A percentile compares a stretch with the other conserved stretches of the same genome.
These are phyloP conservation scores for Vombatus ursinus DNA, from an alignment of 2,113 vertebrate genomes.

Conservation along the genomic window DNA sequence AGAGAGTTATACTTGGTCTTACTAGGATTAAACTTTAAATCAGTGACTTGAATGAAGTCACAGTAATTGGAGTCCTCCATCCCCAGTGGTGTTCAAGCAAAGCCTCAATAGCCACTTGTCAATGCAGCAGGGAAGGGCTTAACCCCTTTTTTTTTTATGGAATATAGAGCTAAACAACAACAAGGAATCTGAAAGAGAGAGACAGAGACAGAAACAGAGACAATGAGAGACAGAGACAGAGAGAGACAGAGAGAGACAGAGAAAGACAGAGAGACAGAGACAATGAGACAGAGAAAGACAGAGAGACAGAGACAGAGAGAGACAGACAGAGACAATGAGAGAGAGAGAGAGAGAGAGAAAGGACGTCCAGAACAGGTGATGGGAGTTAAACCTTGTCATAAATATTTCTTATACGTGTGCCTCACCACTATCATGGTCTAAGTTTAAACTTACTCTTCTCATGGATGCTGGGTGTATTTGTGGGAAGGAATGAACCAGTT, in stretches of 20 bases:
- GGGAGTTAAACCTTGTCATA: too few species aligned
- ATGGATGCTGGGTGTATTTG: background rate
- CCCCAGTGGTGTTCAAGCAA: background rate
- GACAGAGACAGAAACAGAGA: too few species aligned
- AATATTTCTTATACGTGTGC: background rate
- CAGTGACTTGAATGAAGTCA: background rate
- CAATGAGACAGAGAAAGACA: too few species aligned
- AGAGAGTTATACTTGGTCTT: background rate
- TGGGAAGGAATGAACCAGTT: background rate
- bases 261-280: too few species aligned
- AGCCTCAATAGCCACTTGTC: background rate
- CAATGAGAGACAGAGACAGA: too few species aligned
- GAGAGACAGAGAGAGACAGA: too few species aligned
- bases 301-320: too few species aligned
- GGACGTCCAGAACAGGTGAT: background rate
- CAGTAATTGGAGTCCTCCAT: background rate
- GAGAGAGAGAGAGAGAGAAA: too few species aligned
- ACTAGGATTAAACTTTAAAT: background rate
- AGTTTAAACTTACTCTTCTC: background rate
- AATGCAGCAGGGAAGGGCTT: background rate
- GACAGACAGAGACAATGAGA: too few species aligned
- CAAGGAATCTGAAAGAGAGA: too few species aligned
- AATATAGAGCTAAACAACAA: background rate
- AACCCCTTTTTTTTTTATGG: background rate
- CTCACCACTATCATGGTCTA: background rate